phyloP scores from a whole-genome alignment of 2,797 vertebrate species.

The Sebastes kiyomatsui region DNA sequence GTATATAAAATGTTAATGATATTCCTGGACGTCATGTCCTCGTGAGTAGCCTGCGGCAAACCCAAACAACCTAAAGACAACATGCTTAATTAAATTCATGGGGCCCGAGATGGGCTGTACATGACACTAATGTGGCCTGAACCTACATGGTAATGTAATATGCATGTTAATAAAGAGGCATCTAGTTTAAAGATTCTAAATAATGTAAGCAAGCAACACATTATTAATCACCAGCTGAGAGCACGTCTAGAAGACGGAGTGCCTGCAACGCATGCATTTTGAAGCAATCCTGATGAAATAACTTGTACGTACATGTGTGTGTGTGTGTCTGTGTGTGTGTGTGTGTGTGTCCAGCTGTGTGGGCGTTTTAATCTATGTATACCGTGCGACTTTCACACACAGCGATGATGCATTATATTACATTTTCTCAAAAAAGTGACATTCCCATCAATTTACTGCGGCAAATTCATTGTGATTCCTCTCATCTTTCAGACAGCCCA shows the following conservation, averaged over 20 bases:
- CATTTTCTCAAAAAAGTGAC: conserved; percentile 44
- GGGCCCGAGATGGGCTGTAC: conserved; percentile 27
- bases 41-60: conserved; percentile 28
- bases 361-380: conserved; percentile 56
- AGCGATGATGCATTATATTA: conserved; percentile 31
- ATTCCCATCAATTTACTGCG: conserved; percentile 21
- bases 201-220: conserved; percentile 63
- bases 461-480: conserved; percentile 38
- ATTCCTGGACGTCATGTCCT: conserved; percentile 22
- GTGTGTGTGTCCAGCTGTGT: conserved; percentile 21
- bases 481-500: conserved; percentile 39
- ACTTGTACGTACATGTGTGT: neutral
- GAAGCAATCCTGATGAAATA: conserved; percentile 32
- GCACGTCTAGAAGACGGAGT: conserved; percentile 44
- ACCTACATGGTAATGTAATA: conserved; percentile 58
- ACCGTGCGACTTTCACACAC: conserved; percentile 20
- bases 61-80: conserved; percentile 30
- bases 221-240: conserved; percentile 63
- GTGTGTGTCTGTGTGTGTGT: neutral
- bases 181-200: conserved; percentile 68
- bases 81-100: conserved; percentile 55
- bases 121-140: conserved; percentile 55
- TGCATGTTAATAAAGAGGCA: conserved; percentile 64
- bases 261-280: conserved; percentile 56
- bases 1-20: conserved; percentile 51